A percentile compares a stretch with the other conserved stretches of the same genome.
Conservation (phyloP, 2,797 vertebrate genomes). For the Hemibagrus guttatus region DNA sequence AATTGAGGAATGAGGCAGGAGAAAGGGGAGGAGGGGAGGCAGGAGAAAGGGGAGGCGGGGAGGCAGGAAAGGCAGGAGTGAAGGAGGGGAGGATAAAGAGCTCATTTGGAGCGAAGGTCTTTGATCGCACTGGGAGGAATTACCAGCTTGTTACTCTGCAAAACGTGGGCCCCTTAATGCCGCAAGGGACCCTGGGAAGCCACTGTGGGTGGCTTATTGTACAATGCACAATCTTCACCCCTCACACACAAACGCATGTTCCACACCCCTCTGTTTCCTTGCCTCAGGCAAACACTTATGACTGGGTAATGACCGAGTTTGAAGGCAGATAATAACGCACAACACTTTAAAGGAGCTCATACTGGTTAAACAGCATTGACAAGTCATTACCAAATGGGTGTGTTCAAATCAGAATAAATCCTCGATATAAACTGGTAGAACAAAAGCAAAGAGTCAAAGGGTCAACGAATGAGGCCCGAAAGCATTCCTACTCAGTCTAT, state of each 20-base stretch:
- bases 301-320: conserved; percentile 8
- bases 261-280: conserved; percentile 26
- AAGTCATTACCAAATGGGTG: conserved; percentile 29
- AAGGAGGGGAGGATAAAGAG: conserved; percentile 45
- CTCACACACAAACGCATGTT: conserved; percentile 17
- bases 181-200: conserved; percentile 60
- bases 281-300: conserved; percentile 25
- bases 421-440: neutral
- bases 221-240: conserved; percentile 52
- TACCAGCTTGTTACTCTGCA: conserved; percentile 66
- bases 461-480: neutral
- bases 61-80: conserved; percentile 42
- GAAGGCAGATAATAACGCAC: conserved; percentile 28
- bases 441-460: neutral
- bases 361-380: conserved; percentile 23
- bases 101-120: conserved; percentile 58
- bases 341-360: conserved; percentile 21
- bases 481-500: neutral
- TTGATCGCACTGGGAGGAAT: conserved; percentile 74
- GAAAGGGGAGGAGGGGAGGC: conserved; percentile 35
- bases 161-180: conserved; percentile 56
- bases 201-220: conserved; percentile 51
- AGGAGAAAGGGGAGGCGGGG: conserved; percentile 34
- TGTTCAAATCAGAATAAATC: conserved; percentile 23
- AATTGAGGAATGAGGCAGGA: conserved; percentile 52